A percentile compares a stretch with the other conserved stretches of the same genome.
Conservation (phyloP, 2,888 invertebrate genomes). For the Tachina fera region DNA sequence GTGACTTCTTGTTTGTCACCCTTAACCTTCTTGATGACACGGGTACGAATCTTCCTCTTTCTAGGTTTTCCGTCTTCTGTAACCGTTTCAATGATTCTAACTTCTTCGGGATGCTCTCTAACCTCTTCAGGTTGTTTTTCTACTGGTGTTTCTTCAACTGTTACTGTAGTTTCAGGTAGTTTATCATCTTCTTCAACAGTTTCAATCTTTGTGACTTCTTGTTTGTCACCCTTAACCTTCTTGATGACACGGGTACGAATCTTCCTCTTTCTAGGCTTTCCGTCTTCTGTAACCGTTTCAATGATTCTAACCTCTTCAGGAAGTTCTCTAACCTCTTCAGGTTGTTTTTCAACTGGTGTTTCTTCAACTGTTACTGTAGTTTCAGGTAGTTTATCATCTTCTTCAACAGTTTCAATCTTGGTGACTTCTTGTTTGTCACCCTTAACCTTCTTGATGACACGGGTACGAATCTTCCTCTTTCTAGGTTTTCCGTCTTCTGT, state of each 20-base stretch:
- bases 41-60: constrained; percentile 27
- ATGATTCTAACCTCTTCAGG: constrained; percentile 15
- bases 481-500: constrained; percentile 3
- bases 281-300: constrained; percentile 14
- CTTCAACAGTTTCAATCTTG: constrained; percentile 25
- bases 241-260: constrained; percentile 26
- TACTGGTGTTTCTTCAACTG: constrained; percentile 1
- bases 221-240: constrained; percentile 11
- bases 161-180: constrained; percentile 22
- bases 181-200: constrained; percentile 29
- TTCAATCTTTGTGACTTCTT: constrained; percentile 27
- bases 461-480: constrained; percentile 30
- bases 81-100: constrained; percentile 12
- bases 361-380: constrained; percentile 27
- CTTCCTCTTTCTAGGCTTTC: constrained; percentile 13
- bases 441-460: constrained; percentile 19
- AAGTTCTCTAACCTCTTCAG: background rate
- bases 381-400: constrained; percentile 20
- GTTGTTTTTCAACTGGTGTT: background rate
- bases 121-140: constrained; percentile 10
- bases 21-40: constrained; percentile 17
- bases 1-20: constrained; percentile 30
- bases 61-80: constrained; percentile 1
- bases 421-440: constrained; percentile 27
- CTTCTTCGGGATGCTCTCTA: constrained; percentile 5